A percentile compares a stretch with the other conserved stretches of the same genome.
These are phyloP conservation scores for Coelinius sp. DNA, from an alignment of 2,888 invertebrate genomes.

Conservation along the genomic window DNA sequence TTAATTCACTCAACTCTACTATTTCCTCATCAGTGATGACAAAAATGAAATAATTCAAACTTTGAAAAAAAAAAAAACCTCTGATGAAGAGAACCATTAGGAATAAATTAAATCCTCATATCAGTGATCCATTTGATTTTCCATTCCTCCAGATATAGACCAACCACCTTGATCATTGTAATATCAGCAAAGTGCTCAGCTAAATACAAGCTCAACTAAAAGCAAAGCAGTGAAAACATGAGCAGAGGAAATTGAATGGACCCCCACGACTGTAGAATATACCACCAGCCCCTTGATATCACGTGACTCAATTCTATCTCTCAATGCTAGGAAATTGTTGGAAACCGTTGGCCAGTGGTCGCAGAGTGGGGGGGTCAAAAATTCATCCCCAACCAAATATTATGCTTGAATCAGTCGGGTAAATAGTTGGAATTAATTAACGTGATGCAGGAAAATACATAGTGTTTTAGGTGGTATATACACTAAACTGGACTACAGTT, in stretches of 20 bases:
- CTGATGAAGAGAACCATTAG: neutral
- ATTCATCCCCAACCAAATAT: slow-evolving; percentile 55
- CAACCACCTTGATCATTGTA: neutral
- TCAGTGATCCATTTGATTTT: neutral
- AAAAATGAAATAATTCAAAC: neutral
- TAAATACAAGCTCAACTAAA: slow-evolving; percentile 26
- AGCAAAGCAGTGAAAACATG: slow-evolving; percentile 35
- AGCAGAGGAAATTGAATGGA: slow-evolving; percentile 34
- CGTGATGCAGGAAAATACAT: slow-evolving; percentile 35
- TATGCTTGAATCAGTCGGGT: slow-evolving; percentile 58
- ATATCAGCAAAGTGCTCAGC: slow-evolving; percentile 14
- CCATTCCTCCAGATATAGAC: neutral
- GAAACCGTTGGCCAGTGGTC: slow-evolving; percentile 1
- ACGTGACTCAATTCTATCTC: neutral
- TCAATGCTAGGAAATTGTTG: neutral
- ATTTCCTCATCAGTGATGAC: neutral
- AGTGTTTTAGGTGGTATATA: slow-evolving; percentile 11
- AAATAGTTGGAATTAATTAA: slow-evolving; percentile 60
- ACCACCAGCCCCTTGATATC: slow-evolving; percentile 6
- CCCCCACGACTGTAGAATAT: slow-evolving; percentile 2
- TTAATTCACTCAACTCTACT: neutral
- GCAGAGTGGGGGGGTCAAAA: slow-evolving; percentile 50
- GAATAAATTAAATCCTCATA: neutral
- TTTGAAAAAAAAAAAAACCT: too few species aligned
- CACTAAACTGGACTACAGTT: neutral